These are phyloP conservation scores for Dendrophyllia cribrosa DNA, from an alignment of 64 coral and sea anemone genomes.

Conservation along the genomic window DNA sequence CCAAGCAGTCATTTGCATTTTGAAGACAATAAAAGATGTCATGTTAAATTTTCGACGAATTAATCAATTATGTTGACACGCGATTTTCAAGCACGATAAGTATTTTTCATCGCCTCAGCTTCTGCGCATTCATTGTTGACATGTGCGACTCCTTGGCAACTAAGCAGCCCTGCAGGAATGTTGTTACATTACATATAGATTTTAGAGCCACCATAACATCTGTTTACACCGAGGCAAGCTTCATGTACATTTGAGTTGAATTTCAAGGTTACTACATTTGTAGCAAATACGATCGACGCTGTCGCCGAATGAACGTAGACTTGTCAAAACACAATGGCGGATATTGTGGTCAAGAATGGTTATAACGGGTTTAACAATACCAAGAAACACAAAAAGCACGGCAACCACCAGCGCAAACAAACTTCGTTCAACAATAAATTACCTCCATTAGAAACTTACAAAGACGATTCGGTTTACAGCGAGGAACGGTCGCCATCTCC, in stretches of 20 bases:
- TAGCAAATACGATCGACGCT: not conserved
- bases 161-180: not conserved
- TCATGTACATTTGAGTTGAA: not conserved
- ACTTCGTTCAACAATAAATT: conserved; percentile 1
- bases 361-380: conserved; percentile 32
- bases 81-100: not conserved
- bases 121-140: not conserved
- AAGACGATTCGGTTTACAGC: not conserved
- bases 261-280: not conserved
- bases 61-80: not conserved
- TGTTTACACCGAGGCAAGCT: not conserved
- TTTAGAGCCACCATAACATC: not conserved
- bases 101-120: not conserved
- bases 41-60: not conserved
- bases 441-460: not conserved
- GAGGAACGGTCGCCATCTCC: not conserved
- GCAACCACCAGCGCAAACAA: not conserved
- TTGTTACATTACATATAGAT: not conserved
- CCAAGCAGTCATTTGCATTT: not conserved
- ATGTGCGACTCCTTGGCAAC: conserved; percentile 5
- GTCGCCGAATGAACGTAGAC: not conserved
- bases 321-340: conserved; percentile 9
- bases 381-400: not conserved
- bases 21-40: not conserved
- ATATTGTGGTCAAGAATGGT: conserved; percentile 44